Evolutionary conservation across 2,797 vertebrate species (phyloP), one percentile per base, ranked within the genome.

Genomic region (Ispidina picta): DNA sequence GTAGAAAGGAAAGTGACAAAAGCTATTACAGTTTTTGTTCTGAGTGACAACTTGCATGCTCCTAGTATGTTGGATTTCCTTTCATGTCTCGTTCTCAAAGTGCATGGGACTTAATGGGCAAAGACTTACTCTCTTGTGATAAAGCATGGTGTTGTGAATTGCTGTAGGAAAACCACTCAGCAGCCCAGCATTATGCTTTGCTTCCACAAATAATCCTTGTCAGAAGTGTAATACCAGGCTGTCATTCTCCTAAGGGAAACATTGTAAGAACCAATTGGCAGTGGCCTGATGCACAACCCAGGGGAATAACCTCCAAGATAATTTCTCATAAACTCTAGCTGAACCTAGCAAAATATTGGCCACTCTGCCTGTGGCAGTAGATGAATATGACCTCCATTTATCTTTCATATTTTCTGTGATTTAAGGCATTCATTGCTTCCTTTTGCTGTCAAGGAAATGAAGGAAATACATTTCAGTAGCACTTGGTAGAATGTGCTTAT

Each of bases 381-480:
- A 94, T 96, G 84, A 94, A 96, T 75, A 83, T 94, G 94, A 95
- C 90, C 94, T 96, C 92, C 87, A 96, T 97, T 97, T 97, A 89
- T 97, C 96, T 97, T 97, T 96, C 86, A 85, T 95, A 97, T 94
- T 97, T 96, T 86, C 68, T 55, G 77, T 97, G 97, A 97, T 97
- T 97, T 97, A 97, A 90, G 91, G 93, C 96, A 93, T 93, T 91
- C 96, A 95, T 95, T 94, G 88, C 96, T 97, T 97, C 96, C 94
- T 95, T 96, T 97, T 96, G 87, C 97, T 97, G 97, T 97, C 97
- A 97, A 56, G 81, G 92, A 97, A 97, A 95, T 97, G 97, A 97
- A 97, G 94, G 94, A 97, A 97, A 96, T 91, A 94, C 94, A 91
- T 96, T 97, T 97, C 97, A 98, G 97, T 97, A 97, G 97, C 97